Conservation (phyloP, 2,113 vertebrate species). For the Vulpes ferrilata region DNA sequence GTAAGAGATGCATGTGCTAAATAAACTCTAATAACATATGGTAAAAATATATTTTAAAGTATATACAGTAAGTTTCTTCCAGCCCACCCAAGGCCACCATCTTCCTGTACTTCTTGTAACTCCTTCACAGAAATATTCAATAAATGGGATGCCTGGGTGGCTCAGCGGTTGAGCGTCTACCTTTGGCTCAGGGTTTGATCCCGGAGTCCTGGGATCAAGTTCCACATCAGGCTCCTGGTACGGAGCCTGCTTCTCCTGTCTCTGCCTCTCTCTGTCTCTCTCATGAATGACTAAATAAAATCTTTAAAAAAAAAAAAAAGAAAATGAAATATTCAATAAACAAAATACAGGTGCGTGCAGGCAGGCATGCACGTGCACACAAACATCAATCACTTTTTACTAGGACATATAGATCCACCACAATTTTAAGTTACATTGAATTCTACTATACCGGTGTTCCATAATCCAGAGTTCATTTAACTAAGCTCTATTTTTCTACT, state of each 20-base stretch:
- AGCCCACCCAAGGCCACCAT: neutral
- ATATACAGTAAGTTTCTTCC: neutral
- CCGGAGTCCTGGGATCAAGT: no score
- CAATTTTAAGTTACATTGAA: neutral
- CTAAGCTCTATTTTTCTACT: conserved; percentile 2
- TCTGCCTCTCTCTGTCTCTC: no score
- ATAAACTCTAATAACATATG: neutral
- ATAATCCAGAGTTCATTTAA: neutral
- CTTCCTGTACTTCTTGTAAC: neutral
- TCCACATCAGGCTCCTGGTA: no score
- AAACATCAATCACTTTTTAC: neutral
- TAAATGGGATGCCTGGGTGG: no score
- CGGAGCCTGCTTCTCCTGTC: no score
- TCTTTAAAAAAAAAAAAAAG: no score
- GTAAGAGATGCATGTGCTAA: neutral
- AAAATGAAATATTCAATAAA: neutral
- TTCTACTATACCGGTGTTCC: neutral
- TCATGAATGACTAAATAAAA: no score
- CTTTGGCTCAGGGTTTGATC: no score
- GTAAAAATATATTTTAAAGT: neutral
- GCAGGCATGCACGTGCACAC: neutral
- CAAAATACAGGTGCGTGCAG: neutral
- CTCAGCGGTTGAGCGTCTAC: no score
- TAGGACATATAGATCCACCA: neutral
- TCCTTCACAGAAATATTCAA: neutral